These are phyloP conservation scores for Drosophila azteca DNA, from an alignment of 1,140 invertebrate species.

Conservation along the genomic window DNA sequence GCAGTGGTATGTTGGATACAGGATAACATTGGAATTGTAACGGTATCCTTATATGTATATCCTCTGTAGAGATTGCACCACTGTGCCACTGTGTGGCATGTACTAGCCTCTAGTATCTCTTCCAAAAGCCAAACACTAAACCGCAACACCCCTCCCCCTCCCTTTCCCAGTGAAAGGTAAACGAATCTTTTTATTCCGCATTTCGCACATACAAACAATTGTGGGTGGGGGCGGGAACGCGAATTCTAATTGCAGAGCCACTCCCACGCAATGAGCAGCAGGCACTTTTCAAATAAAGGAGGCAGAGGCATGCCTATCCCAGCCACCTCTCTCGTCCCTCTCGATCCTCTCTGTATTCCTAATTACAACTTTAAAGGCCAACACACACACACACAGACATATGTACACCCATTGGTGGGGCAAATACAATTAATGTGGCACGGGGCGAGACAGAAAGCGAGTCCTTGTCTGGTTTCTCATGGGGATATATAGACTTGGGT, in stretches of 20 bases:
- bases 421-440: constrained; percentile 49
- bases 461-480: constrained; percentile 29
- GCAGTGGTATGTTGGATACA: background rate
- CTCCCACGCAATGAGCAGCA: constrained; percentile 62
- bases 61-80: too few species aligned
- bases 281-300: constrained; percentile 47
- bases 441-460: background rate
- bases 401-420: too few species aligned
- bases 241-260: constrained; percentile 63
- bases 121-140: constrained; percentile 44
- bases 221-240: too few species aligned
- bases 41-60: too few species aligned
- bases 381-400: background rate
- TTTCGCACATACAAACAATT: constrained; percentile 32
- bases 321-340: constrained; percentile 1
- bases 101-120: background rate
- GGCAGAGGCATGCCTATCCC: background rate
- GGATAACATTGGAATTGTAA: constrained; percentile 1
- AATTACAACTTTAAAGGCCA: constrained; percentile 64
- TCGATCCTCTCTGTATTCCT: constrained; percentile 18
- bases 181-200: constrained; percentile 18
- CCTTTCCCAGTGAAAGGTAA: constrained; percentile 5
- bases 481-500: too few species aligned
- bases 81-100: too few species aligned
- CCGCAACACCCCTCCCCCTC: constrained; percentile 14